Base-by-base conservation (phyloP, 2,113 vertebrate species). In the Toxotes chatareus region DNA sequence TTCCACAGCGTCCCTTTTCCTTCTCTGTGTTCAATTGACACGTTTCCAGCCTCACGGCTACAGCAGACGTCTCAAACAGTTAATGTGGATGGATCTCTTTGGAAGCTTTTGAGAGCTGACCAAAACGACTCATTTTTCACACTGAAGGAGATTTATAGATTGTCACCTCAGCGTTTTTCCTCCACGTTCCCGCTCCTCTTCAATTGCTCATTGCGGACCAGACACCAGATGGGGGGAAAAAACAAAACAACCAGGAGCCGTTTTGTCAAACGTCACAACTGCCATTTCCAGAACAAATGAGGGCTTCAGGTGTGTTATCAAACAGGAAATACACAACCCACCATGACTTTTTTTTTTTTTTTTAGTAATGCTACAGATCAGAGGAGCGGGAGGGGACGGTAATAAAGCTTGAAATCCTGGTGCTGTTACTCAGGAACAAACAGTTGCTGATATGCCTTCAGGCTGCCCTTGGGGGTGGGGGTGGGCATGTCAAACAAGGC, bases 201-300 rank as follows among this genome's bases (percentile, higher is more conserved):
- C 65, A 49, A 74, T 82, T 49, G 47, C 67, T 89, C 80, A 89
- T 84, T 51, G 83, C 36, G 56, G 77, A 63, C 80, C 73, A 83
- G 94, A 93, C 94, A 96, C 94, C 97, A 98, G 96, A 97, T 97
- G 97, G 95, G 95, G 92, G 86, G 93, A 92, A 95, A 90, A 87
- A 87, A 93, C 92, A 95, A 90, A 87, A 87, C 77, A 90, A 91
- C 95, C 94, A 87, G 95, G 95, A 96, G 92, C 91, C 89, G 92
- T 95, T 96, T 96, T 96, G 94, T 94, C 96, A 93, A 93, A 92
- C 92, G 90, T 92, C 86, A 92, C 83, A 89, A 84, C 86, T 91
- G 83, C 87, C 90, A 89, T 83, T 84, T 68, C 57, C 61, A 65
- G 71, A 82, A 86, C 77, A 90, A 91, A 92, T 82, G 79, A 82